phyloP scores from a whole-genome alignment of 2,797 vertebrate species.

The Phrynocephalus vlangalii region DNA sequence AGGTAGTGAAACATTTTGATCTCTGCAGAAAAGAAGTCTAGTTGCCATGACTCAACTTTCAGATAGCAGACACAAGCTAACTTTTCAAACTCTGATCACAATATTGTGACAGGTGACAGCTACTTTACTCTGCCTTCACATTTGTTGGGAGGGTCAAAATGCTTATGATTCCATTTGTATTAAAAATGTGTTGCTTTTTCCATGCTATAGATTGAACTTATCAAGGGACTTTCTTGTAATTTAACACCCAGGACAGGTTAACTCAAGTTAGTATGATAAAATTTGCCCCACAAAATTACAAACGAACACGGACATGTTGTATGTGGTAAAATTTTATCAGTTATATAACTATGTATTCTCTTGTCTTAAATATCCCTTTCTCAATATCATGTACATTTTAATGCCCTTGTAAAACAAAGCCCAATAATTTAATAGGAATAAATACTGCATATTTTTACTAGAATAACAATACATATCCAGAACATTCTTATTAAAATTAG shows the following conservation, averaged over 20 bases:
- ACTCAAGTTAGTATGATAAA: too few relatives aligned
- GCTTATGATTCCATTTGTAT: neutral
- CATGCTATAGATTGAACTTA: neutral
- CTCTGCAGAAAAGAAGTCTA: too few relatives aligned
- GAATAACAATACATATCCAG: slow-evolving; percentile 28
- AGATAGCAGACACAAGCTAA: too few relatives aligned
- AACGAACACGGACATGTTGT: slow-evolving; percentile 26
- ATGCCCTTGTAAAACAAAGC: slow-evolving; percentile 41
- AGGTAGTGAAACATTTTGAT: too few relatives aligned
- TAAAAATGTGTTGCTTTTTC: neutral
- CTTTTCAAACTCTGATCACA: too few relatives aligned
- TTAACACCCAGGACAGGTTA: neutral
- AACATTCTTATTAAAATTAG: slow-evolving; percentile 35
- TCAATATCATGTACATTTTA: slow-evolving; percentile 24
- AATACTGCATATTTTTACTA: slow-evolving; percentile 24
- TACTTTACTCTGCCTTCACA: too few relatives aligned
- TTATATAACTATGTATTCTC: slow-evolving; percentile 6
- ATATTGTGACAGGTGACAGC: too few relatives aligned
- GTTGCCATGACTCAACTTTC: too few relatives aligned
- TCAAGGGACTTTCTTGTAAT: neutral
- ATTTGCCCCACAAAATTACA: neutral
- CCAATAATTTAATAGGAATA: slow-evolving; percentile 11
- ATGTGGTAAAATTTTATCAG: slow-evolving; percentile 30
- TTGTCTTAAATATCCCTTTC: slow-evolving; percentile 18
- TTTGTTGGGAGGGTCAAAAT: too few relatives aligned